Percentiles rank a stretch among this genome's conserved stretches.
These are phyloP conservation scores for Prosapia bicincta DNA, from an alignment of 2,888 invertebrate genomes.

Conservation along the genomic window DNA sequence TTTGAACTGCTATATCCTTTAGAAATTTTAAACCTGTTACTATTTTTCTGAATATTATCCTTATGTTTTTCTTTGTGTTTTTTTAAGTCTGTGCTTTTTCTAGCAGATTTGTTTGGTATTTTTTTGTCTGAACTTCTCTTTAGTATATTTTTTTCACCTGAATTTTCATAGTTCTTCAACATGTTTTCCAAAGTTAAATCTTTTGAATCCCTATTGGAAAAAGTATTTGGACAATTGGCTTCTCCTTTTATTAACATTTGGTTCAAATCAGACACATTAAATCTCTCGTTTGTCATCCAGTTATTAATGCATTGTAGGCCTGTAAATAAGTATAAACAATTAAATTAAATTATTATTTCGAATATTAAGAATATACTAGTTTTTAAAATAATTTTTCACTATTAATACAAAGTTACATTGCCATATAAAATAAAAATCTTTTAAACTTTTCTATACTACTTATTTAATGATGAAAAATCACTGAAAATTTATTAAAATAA, in stretches of 20 bases:
- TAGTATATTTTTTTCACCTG: neutral
- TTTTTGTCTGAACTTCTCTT: neutral
- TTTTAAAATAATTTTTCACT: too few relatives aligned
- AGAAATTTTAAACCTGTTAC: neutral
- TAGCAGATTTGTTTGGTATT: neutral
- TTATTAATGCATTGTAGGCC: neutral
- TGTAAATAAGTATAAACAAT: too few relatives aligned
- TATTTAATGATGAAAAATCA: too few relatives aligned
- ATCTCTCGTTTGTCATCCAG: neutral
- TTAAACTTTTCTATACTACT: too few relatives aligned
- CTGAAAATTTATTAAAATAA: too few relatives aligned
- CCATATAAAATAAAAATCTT: too few relatives aligned
- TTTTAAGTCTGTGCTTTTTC: neutral
- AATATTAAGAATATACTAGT: too few relatives aligned
- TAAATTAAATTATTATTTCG: too few relatives aligned
- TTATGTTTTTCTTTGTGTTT: neutral
- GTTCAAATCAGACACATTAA: neutral
- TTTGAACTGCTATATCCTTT: neutral
- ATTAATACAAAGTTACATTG: too few relatives aligned
- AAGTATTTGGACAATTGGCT: neutral
- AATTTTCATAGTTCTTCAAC: neutral
- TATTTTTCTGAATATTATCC: neutral
- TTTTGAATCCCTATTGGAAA: neutral
- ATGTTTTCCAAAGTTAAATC: neutral
- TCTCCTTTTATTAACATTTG: neutral